phyloP scores from a whole-genome alignment of 2,797 vertebrate genomes.

The Falco cherrug region DNA sequence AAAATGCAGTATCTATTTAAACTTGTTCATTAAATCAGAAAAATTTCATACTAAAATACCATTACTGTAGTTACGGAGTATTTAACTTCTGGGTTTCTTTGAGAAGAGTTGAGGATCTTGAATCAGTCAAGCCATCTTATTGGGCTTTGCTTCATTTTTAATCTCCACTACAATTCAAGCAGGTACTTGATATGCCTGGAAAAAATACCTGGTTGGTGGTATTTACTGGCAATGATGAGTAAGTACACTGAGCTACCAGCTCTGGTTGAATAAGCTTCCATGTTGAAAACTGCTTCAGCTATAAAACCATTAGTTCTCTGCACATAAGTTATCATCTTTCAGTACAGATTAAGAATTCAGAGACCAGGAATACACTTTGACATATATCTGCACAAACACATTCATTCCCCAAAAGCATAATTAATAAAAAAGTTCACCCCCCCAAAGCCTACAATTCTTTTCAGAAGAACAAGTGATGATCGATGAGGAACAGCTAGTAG shows the following conservation, averaged over 20 bases:
- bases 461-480: not conserved
- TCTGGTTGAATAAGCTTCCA: not conserved
- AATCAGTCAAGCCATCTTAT: not conserved
- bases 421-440: not conserved
- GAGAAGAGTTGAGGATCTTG: not conserved
- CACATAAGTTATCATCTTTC: not conserved
- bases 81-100: not conserved
- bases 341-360: not conserved
- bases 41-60: not conserved
- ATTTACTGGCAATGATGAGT: not conserved
- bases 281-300: not conserved
- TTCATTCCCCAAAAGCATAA: not conserved
- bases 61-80: not conserved
- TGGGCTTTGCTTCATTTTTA: not conserved
- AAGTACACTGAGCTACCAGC: not conserved
- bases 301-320: not conserved
- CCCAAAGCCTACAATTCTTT: not conserved
- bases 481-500: not conserved
- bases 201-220: not conserved
- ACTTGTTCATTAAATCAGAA: not conserved
- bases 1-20: not conserved
- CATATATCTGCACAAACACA: not conserved
- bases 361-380: not conserved
- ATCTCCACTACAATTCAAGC: not conserved
- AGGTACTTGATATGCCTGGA: not conserved